A percentile compares a stretch with the other conserved stretches of the same genome.
phyloP scores from a whole-genome alignment of 2,797 vertebrate species.

The Amniataba percoides region DNA sequence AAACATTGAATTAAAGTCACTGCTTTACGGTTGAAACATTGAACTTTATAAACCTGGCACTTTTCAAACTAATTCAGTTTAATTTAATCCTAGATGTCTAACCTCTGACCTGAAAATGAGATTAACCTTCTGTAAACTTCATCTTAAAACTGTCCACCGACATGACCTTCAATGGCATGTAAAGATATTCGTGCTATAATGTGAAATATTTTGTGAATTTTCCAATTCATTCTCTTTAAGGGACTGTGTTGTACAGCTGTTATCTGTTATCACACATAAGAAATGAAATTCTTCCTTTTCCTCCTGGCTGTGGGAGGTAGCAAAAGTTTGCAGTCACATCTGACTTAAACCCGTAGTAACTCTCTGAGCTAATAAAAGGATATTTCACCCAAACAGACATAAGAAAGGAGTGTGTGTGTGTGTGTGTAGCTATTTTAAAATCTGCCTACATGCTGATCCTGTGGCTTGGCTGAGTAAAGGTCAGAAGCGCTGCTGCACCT shows the following conservation, averaged over 20 bases:
- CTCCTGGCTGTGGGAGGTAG: slow-evolving; percentile 3
- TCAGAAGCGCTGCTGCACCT: not conserved
- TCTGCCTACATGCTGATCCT: slow-evolving; percentile 23
- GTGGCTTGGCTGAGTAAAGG: slow-evolving; percentile 33
- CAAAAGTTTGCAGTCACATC: not conserved
- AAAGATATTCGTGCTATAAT: not conserved
- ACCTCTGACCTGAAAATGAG: not conserved
- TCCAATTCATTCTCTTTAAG: not conserved
- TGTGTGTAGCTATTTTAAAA: slow-evolving; percentile 18
- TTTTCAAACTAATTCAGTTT: not conserved
- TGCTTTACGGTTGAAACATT: not conserved
- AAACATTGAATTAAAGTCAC: not conserved
- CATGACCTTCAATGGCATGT: not conserved
- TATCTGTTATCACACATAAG: not conserved
- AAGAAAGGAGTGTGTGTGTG: not conserved
- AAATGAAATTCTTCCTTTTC: not conserved
- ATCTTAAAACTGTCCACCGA: not conserved
- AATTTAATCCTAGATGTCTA: not conserved
- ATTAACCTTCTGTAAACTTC: not conserved
- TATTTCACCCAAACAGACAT: not conserved
- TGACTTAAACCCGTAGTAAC: not conserved
- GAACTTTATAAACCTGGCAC: not conserved
- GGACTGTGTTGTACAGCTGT: not conserved
- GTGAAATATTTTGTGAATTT: not conserved
- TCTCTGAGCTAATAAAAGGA: not conserved